Percentiles rank a stretch among this genome's conserved stretches.
Evolutionary conservation across 1,140 invertebrate species (phyloP).

Genomic region (Stegodyphus mimosarum): DNA sequence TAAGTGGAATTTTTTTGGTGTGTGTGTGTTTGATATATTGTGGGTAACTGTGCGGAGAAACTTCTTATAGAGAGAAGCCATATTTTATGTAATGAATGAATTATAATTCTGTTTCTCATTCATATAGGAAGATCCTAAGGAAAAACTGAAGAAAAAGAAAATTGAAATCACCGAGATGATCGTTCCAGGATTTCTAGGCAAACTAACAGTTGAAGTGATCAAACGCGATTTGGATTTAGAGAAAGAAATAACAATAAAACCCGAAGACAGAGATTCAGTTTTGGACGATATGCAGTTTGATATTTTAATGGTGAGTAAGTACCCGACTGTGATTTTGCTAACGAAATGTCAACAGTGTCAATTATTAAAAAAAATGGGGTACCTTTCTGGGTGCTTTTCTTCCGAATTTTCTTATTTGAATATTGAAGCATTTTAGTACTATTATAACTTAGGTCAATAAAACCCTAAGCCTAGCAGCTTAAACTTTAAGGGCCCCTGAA

Average conservation of each 20-base stretch:
- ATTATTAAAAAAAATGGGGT: too few species aligned
- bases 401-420: too few species aligned
- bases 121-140: conserved; percentile 21
- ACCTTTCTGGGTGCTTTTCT: too few species aligned
- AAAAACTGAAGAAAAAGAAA: conserved; percentile 9
- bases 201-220: conserved; percentile 23
- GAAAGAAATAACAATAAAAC: neutral
- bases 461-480: too few species aligned
- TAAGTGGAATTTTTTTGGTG: too few species aligned
- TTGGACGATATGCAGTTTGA: conserved; percentile 29
- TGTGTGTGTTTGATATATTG: too few species aligned
- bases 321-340: neutral
- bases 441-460: too few species aligned
- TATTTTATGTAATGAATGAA: neutral
- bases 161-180: conserved; percentile 36
- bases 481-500: too few species aligned
- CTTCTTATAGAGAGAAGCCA: too few species aligned
- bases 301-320: conserved; percentile 28
- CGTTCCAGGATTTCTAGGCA: conserved; percentile 17
- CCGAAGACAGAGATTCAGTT: conserved; percentile 33
- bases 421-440: too few species aligned
- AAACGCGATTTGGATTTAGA: conserved; percentile 22
- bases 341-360: too few species aligned
- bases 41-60: too few species aligned
- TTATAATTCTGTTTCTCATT: neutral